Evolutionary conservation across 1,140 invertebrate species (phyloP).

Genomic region (Phymastichus coffea): DNA sequence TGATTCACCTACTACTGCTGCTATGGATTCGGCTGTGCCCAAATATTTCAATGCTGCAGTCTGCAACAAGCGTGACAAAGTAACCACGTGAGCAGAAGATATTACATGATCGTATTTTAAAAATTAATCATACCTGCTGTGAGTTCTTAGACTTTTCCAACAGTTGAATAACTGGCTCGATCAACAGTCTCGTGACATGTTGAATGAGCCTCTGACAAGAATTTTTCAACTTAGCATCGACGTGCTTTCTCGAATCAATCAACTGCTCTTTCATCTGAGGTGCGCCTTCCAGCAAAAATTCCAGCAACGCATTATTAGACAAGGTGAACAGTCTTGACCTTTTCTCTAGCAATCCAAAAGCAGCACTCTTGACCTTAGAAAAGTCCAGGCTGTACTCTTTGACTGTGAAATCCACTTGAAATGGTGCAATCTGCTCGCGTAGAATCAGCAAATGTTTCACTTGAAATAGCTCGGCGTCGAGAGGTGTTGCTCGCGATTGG

Average conservation of each 20-base stretch:
- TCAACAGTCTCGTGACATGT: constrained; percentile 74
- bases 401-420: constrained; percentile 93
- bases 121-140: constrained; percentile 52
- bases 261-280: constrained; percentile 90
- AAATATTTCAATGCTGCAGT: neutral
- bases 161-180: constrained; percentile 71
- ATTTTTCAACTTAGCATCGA: constrained; percentile 86
- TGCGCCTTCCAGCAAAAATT: constrained; percentile 88
- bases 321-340: constrained; percentile 84
- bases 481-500: constrained; percentile 63
- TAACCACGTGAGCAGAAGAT: no score
- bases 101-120: no score
- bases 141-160: constrained; percentile 68
- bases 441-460: constrained; percentile 97
- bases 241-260: constrained; percentile 91
- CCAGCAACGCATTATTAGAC: constrained; percentile 87
- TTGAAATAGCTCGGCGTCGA: constrained; percentile 95
- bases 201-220: constrained; percentile 91
- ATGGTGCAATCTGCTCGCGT: constrained; percentile 96
- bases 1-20: constrained; percentile 59
- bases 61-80: no score
- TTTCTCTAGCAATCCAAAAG: constrained; percentile 83
- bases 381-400: constrained; percentile 93
- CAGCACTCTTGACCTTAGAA: constrained; percentile 82
- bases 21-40: constrained; percentile 42